Percentiles rank a stretch among this genome's conserved stretches.
phyloP scores from a whole-genome alignment of 2,113 vertebrate genomes.

The Phodopus roborovskii region DNA sequence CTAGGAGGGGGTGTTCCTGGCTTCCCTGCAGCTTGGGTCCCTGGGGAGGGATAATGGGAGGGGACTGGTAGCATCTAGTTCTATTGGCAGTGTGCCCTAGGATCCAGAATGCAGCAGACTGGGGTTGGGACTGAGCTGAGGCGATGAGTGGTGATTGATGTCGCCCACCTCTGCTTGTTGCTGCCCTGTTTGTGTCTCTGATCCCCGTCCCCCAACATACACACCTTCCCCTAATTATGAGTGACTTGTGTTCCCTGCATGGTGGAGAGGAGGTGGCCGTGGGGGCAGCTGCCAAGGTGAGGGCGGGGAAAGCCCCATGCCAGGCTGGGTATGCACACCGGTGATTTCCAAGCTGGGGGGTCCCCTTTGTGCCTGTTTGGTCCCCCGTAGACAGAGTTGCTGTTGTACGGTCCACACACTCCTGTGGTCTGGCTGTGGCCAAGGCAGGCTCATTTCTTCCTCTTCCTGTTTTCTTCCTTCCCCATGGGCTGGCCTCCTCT shows the following conservation, averaged over 20 bases:
- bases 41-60: constrained; percentile 43
- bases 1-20: constrained; percentile 63
- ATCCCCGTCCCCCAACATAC: no score
- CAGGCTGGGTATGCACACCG: constrained; percentile 60
- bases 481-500: constrained; percentile 44
- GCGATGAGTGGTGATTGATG: background rate
- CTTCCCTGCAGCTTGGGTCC: constrained; percentile 71
- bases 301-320: constrained; percentile 79
- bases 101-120: background rate
- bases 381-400: constrained; percentile 34
- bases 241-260: constrained; percentile 33
- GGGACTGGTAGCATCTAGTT: background rate
- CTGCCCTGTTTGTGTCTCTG: background rate
- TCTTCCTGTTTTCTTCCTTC: constrained; percentile 81
- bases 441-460: constrained; percentile 70
- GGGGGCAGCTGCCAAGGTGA: constrained; percentile 69
- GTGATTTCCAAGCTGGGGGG: constrained; percentile 77
- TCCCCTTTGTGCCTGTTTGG: constrained; percentile 61
- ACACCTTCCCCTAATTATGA: background rate
- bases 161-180: background rate
- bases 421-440: constrained; percentile 74
- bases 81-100: background rate
- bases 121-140: constrained; percentile 21
- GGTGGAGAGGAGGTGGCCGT: background rate
- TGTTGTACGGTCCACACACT: constrained; percentile 63